Conservation (phyloP, 2,113 vertebrate species). For the Okapia johnstoni region DNA sequence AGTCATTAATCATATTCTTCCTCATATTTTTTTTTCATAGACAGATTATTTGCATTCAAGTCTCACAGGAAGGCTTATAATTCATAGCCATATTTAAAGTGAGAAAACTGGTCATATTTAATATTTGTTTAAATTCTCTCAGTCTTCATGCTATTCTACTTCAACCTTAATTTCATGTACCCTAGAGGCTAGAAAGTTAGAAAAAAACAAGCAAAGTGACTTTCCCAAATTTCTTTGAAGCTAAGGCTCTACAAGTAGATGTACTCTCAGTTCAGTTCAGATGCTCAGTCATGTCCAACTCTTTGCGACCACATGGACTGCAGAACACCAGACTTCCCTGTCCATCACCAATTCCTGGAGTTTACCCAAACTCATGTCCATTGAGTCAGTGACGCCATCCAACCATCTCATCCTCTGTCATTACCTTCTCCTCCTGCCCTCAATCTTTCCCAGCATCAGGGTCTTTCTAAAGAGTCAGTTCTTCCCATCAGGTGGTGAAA, state of each 20-base stretch:
- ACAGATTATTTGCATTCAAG: conserved; percentile 56
- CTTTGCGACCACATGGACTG: rapidly evolving
- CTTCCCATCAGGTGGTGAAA: neutral
- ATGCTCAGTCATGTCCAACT: neutral
- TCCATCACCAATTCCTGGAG: neutral
- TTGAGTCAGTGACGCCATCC: neutral
- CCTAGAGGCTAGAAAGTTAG: neutral
- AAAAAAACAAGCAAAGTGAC: neutral
- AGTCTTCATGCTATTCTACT: neutral
- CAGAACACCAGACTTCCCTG: neutral
- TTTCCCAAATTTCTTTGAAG: neutral
- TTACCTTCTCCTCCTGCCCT: neutral
- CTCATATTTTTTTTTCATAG: conserved; percentile 33
- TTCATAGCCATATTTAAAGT: conserved; percentile 43
- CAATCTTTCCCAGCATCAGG: neutral
- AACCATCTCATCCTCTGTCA: neutral
- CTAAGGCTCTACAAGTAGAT: neutral
- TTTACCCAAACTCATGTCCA: neutral
- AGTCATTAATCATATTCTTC: conserved; percentile 76
- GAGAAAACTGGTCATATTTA: conserved; percentile 63
- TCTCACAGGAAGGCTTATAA: conserved; percentile 47
- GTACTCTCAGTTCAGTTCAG: neutral
- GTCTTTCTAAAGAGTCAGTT: neutral
- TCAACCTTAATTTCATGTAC: neutral
- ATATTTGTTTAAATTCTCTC: conserved; percentile 41